Percentiles rank a stretch among this genome's conserved stretches.
Conservation (phyloP, 2,113 vertebrate genomes). For the Vulpes vulpes region DNA sequence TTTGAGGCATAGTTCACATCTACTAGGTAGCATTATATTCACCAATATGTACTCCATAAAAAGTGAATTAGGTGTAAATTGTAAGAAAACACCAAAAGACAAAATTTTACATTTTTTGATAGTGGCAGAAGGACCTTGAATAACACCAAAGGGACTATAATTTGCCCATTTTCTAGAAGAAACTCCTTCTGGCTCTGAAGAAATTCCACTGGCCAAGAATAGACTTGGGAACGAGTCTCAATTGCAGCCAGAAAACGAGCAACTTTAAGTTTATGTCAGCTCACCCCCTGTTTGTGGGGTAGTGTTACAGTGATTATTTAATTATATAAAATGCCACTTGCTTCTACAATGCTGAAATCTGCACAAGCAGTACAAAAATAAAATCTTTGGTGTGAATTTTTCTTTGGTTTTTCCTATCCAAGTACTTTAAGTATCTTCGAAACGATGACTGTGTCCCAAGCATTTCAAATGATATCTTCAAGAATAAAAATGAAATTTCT, state of each 20-base stretch:
- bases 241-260: neutral
- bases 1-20: neutral
- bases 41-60: neutral
- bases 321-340: neutral
- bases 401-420: neutral
- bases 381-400: neutral
- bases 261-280: neutral
- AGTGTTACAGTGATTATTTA: neutral
- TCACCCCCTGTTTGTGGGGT: neutral
- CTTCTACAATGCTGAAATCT: neutral
- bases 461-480: slow-evolving; percentile 7
- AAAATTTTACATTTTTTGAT: neutral
- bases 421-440: slow-evolving; percentile 4
- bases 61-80: neutral
- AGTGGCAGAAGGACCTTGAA: neutral
- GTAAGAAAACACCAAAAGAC: neutral
- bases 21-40: neutral
- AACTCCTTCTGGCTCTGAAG: neutral
- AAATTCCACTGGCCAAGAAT: neutral
- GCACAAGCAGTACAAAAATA: neutral
- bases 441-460: neutral
- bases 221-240: neutral
- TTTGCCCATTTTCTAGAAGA: neutral
- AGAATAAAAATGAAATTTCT: neutral
- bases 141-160: neutral